Evolutionary conservation across 2,888 invertebrate genomes (phyloP).

Genomic region (Coelopa pilipes): DNA sequence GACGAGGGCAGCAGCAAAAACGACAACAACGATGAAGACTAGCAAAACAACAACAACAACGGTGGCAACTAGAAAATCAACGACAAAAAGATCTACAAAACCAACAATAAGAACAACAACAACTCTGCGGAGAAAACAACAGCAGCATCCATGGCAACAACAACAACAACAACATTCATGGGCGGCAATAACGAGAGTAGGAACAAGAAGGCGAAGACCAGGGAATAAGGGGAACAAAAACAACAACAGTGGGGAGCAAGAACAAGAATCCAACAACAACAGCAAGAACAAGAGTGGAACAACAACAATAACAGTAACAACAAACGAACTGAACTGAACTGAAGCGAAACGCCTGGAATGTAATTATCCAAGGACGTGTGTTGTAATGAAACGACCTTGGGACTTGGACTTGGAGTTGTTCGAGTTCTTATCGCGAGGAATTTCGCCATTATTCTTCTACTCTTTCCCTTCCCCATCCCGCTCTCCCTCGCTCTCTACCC

Average conservation of each 20-base stretch:
- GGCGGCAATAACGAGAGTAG: not conserved
- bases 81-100: too few relatives aligned
- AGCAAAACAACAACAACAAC: not conserved
- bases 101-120: slow-evolving; percentile 31
- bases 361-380: slow-evolving; percentile 34
- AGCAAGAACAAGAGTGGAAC: not conserved
- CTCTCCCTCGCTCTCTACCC: not conserved
- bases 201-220: not conserved
- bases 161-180: not conserved
- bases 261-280: not conserved
- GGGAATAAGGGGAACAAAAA: too few relatives aligned
- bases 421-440: slow-evolving; percentile 21
- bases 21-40: slow-evolving; percentile 22
- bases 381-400: slow-evolving; percentile 35
- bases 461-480: not conserved
- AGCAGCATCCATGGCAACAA: not conserved
- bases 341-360: slow-evolving; percentile 31
- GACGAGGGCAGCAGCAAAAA: not conserved
- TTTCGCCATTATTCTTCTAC: slow-evolving; percentile 19
- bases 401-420: not conserved
- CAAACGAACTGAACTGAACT: not conserved
- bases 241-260: not conserved
- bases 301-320: not conserved
- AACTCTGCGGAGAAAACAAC: not conserved
- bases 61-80: not conserved